Conservation (phyloP, 2,888 invertebrate species). For the Tachina fera region DNA sequence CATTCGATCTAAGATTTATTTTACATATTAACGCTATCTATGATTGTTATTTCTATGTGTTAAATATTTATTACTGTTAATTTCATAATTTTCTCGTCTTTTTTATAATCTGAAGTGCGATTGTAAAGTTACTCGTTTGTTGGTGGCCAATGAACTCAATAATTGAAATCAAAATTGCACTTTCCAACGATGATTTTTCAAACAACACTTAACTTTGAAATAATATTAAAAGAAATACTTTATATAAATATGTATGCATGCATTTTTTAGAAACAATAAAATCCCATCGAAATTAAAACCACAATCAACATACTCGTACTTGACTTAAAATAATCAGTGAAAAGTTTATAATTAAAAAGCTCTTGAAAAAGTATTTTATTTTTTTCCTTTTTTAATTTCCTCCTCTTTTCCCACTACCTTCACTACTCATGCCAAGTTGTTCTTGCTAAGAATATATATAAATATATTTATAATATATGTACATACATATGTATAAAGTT, state of each 20-base stretch:
- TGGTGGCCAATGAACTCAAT: constrained; percentile 63
- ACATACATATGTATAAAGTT: not conserved
- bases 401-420: not conserved
- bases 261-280: constrained; percentile 42
- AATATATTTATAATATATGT: too few relatives aligned
- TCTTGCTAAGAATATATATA: constrained; percentile 20
- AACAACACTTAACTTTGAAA: constrained; percentile 47
- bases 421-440: not conserved
- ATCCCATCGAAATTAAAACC: constrained; percentile 8
- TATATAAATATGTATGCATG: not conserved
- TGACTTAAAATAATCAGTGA: constrained; percentile 59
- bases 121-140: constrained; percentile 34
- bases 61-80: too few relatives aligned
- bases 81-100: not conserved
- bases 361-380: constrained; percentile 42
- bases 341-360: constrained; percentile 63
- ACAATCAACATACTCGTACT: constrained; percentile 35
- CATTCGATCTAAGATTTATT: too few relatives aligned
- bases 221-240: constrained; percentile 3
- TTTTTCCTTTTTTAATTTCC: not conserved
- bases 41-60: too few relatives aligned
- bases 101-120: constrained; percentile 28
- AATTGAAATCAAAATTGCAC: constrained; percentile 43
- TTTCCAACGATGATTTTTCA: constrained; percentile 46
- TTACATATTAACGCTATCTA: too few relatives aligned